Conservation (phyloP, 2,888 invertebrate species). For the Flexamia atlantica region DNA sequence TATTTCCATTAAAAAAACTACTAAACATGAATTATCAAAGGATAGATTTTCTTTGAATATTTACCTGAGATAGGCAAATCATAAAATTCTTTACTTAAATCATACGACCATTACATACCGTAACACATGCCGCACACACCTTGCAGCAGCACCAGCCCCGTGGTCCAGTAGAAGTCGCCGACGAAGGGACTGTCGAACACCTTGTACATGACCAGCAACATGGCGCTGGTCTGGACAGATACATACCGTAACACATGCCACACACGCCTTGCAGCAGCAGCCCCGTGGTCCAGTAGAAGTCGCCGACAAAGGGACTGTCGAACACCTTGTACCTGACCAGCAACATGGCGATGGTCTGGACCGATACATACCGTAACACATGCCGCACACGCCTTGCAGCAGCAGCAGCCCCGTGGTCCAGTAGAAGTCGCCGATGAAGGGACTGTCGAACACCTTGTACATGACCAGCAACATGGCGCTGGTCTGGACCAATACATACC, state of each 20-base stretch:
- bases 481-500: slow-evolving; percentile 71
- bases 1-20: too few species aligned
- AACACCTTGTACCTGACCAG: slow-evolving; percentile 71
- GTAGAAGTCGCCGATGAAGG: slow-evolving; percentile 70
- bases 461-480: slow-evolving; percentile 70
- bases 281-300: slow-evolving; percentile 68
- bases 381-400: slow-evolving; percentile 71
- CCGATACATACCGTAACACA: slow-evolving; percentile 72
- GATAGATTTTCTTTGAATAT: too few species aligned
- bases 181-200: slow-evolving; percentile 71
- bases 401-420: slow-evolving; percentile 69
- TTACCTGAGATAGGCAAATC: too few species aligned
- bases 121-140: slow-evolving; percentile 72
- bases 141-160: slow-evolving; percentile 69
- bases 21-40: too few species aligned
- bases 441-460: slow-evolving; percentile 71
- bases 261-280: slow-evolving; percentile 70
- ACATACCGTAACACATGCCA: slow-evolving; percentile 72
- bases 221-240: slow-evolving; percentile 70
- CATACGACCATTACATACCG: too few species aligned
- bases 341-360: slow-evolving; percentile 70
- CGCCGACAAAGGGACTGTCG: slow-evolving; percentile 71
- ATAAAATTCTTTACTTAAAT: too few species aligned
- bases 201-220: slow-evolving; percentile 71
- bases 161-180: slow-evolving; percentile 69